These are phyloP conservation scores for Triplophysa rosa DNA, from an alignment of 2,113 vertebrate species.

Conservation along the genomic window DNA sequence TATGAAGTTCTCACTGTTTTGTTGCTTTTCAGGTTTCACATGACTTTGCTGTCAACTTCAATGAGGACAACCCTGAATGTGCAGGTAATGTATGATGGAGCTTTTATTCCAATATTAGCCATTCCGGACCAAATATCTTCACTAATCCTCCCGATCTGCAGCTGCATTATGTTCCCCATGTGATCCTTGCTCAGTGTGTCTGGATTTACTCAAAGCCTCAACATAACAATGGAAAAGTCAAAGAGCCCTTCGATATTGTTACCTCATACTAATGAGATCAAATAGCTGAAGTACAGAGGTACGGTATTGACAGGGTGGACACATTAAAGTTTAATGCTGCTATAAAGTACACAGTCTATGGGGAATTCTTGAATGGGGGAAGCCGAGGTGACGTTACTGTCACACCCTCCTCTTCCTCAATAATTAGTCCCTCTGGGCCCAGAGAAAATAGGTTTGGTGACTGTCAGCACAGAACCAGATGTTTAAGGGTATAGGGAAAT, in stretches of 20 bases:
- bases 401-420: background rate
- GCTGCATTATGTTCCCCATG: background rate
- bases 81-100: constrained; percentile 77
- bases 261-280: constrained; percentile 42
- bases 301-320: background rate
- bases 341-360: constrained; percentile 33
- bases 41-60: constrained; percentile 98
- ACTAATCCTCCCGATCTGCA: background rate
- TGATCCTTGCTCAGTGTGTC: background rate
- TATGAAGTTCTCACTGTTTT: constrained; percentile 16
- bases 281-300: constrained; percentile 24
- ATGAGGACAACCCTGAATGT: constrained; percentile 96
- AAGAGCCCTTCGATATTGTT: constrained; percentile 44
- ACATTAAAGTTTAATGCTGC: constrained; percentile 41
- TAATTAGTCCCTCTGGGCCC: constrained; percentile 15
- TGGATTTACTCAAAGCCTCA: constrained; percentile 7
- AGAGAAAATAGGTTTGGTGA: background rate
- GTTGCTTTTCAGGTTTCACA: constrained; percentile 84
- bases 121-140: background rate
- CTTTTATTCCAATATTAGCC: background rate
- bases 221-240: background rate
- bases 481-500: background rate
- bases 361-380: background rate
- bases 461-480: background rate
- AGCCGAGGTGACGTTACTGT: background rate